Evolutionary conservation across 1,140 invertebrate genomes (phyloP), one percentile per base, ranked within the genome.

Genomic region (Pseudomyrmex dendroicus): DNA sequence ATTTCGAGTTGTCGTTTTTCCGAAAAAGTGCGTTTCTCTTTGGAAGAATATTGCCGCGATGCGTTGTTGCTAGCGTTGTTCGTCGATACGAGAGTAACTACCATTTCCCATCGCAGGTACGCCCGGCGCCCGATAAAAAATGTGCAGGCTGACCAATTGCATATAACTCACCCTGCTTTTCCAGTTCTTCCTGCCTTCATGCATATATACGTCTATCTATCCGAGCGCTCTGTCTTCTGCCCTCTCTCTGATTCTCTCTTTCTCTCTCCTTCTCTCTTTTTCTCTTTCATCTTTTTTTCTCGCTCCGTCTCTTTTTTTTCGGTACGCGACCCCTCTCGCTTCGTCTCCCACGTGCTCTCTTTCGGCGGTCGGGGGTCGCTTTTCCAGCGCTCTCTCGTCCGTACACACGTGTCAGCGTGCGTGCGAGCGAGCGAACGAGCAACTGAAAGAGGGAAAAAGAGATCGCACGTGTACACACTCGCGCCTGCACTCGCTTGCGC

Each of bases 141-240:
- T 91, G 89, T 91, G 91, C 89, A 89, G 86, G 87, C 91, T 93
- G 91, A 91, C 92, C 92, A 93, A 92, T 93, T 92, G 92, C 91
- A 92, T 91, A 92, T 92, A 93, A 92, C 91, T 92, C 91, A 93
- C 87, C 85, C 89, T 87, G 90, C 86, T 88, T 90, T 91, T 88
- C 84, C 86, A 85, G 89, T 90, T 90, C 89, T 91, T 90, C 82
- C 85, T 89, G 83, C 73, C 73, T 82, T 76, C 87, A 82, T 78
- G 52, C 78, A 91, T 89, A 87, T 90, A 86, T 87, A 78, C 67
- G 84, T 84, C 74, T 86, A 84, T 87, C 77, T 84, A 86, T 88
- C 85, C 78, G 84, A 64, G 83, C 77, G 76, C 63, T 83, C 72
- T 73, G 64, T 73, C 74, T 56, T 74, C 50, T 57, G 20, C 67